Evolutionary conservation across 2,888 invertebrate genomes (phyloP).

Genomic region (Ophioninae sp.): DNA sequence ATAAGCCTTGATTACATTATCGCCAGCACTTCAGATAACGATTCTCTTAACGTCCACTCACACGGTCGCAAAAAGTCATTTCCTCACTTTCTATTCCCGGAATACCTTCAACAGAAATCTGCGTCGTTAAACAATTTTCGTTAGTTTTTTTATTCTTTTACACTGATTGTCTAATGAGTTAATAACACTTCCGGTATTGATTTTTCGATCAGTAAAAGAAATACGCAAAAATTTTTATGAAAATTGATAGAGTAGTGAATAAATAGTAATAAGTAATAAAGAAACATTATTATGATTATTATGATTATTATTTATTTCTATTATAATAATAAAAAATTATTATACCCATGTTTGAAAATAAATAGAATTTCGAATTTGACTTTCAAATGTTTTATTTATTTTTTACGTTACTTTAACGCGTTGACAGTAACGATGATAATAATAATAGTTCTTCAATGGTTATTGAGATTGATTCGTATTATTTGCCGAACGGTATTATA

Average conservation of each 20-base stretch:
- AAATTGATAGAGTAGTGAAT: background rate
- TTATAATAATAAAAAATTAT: no score
- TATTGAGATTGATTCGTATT: background rate
- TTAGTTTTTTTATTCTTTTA: no score
- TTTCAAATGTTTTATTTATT: no score
- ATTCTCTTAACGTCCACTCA: background rate
- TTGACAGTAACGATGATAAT: background rate
- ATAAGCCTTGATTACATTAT: constrained; percentile 15
- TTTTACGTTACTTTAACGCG: no score
- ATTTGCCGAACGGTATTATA: background rate
- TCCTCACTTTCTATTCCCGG: constrained; percentile 36
- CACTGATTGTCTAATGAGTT: no score
- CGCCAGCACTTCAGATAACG: constrained; percentile 4
- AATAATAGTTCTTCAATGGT: background rate
- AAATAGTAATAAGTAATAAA: background rate
- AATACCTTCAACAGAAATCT: background rate
- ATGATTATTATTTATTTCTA: no score
- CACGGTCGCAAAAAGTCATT: background rate
- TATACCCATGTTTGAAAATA: no score
- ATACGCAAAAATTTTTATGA: background rate
- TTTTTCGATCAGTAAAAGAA: background rate
- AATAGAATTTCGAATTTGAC: no score
- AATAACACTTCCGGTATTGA: no score
- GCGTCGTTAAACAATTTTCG: background rate
- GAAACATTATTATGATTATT: no score